Conservation (phyloP, 1,140 invertebrate species). For the Drosophila pachea region DNA sequence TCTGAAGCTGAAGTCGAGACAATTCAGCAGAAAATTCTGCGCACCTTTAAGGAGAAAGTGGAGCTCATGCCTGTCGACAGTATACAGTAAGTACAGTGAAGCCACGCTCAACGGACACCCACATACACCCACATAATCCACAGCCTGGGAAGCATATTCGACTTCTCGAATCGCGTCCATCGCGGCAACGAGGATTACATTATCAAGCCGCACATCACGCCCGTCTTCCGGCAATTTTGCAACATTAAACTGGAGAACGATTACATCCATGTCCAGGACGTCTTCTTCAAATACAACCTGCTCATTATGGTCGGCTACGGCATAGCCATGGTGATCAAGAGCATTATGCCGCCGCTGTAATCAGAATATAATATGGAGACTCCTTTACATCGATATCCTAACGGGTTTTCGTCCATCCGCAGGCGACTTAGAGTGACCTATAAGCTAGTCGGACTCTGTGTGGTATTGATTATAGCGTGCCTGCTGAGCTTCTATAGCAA, state of each 20-base stretch:
- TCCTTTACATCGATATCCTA: too few relatives aligned
- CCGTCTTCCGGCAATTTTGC: conserved; percentile 46
- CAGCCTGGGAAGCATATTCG: conserved; percentile 24
- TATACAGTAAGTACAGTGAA: conserved; percentile 48
- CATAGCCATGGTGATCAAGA: too few relatives aligned
- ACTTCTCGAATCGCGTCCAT: conserved; percentile 17
- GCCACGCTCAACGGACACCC: too few relatives aligned
- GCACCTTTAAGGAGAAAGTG: conserved; percentile 61
- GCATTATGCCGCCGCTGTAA: too few relatives aligned
- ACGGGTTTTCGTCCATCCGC: too few relatives aligned
- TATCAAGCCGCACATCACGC: conserved; percentile 47
- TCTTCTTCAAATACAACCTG: conserved; percentile 64
- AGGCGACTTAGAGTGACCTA: too few relatives aligned
- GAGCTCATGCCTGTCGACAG: conserved; percentile 65
- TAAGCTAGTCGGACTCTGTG: too few relatives aligned
- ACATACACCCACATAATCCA: neutral
- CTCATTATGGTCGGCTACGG: conserved; percentile 5
- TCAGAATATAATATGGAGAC: too few relatives aligned
- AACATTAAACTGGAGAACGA: conserved; percentile 42
- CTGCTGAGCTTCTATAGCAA: conserved; percentile 26
- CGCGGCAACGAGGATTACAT: conserved; percentile 40
- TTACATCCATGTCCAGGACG: conserved; percentile 52
- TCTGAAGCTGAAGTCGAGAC: neutral
- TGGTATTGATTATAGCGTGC: neutral
- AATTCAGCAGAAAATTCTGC: conserved; percentile 46